Percentiles rank a stretch among this genome's conserved stretches.
These are phyloP conservation scores for Griposia aprilina DNA, from an alignment of 2,888 invertebrate species.

Conservation along the genomic window DNA sequence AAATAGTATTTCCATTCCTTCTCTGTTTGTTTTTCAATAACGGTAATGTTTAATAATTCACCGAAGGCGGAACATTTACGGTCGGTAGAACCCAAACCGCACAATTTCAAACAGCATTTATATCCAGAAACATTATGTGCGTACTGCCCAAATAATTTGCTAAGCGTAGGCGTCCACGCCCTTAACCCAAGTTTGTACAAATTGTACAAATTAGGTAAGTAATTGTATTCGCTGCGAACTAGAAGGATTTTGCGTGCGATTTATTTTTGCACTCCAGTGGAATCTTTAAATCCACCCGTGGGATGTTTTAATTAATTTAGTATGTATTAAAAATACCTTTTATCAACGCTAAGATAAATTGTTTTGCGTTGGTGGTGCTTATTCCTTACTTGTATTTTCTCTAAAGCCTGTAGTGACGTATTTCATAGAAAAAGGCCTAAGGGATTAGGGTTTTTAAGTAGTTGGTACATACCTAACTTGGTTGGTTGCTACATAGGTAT, in stretches of 20 bases:
- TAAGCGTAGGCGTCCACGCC: conserved; percentile 13
- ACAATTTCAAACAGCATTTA: conserved; percentile 65
- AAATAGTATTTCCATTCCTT: neutral
- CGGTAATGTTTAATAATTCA: conserved; percentile 18
- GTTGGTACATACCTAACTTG: no score
- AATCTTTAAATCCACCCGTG: conserved; percentile 11
- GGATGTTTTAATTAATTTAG: conserved; percentile 31
- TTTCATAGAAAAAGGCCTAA: neutral
- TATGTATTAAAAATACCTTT: conserved; percentile 4
- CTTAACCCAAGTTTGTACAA: conserved; percentile 18
- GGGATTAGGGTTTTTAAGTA: neutral
- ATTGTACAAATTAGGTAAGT: conserved; percentile 18
- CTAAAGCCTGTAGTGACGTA: neutral
- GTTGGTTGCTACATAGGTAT: neutral
- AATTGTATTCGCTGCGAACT: conserved; percentile 5
- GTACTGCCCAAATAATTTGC: conserved; percentile 19
- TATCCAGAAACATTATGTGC: conserved; percentile 25
- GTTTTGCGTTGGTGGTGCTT: neutral
- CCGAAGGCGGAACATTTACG: conserved; percentile 1
- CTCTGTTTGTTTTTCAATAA: conserved; percentile 6
- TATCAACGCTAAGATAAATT: neutral
- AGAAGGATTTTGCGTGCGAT: conserved; percentile 16
- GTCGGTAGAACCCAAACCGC: conserved; percentile 34
- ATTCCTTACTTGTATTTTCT: neutral
- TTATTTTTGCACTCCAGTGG: conserved; percentile 22